Conservation (phyloP, 2,888 invertebrate species). For the Cerastis leucographa region DNA sequence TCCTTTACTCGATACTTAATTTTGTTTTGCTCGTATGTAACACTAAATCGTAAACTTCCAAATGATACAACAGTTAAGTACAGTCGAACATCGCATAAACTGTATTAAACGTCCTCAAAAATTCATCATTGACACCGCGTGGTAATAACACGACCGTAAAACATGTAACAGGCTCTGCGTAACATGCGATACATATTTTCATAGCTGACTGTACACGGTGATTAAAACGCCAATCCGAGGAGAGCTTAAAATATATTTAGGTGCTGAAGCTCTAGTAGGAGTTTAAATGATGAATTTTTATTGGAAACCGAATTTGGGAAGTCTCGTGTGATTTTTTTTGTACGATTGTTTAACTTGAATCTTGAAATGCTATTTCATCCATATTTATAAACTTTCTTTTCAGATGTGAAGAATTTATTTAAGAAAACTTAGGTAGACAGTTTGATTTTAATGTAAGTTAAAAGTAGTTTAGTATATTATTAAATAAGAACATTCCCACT, state of each 20-base stretch:
- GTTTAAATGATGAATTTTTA: conserved; percentile 26
- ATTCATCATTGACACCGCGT: conserved; percentile 59
- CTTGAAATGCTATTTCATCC: neutral
- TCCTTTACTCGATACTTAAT: neutral
- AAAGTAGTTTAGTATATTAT: neutral
- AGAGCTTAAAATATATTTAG: conserved; percentile 37
- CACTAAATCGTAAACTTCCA: conserved; percentile 19
- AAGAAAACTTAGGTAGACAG: neutral
- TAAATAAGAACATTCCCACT: neutral
- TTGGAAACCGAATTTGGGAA: neutral
- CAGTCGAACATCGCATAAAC: conserved; percentile 35
- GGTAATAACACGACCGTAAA: conserved; percentile 58
- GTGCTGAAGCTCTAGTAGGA: conserved; percentile 6
- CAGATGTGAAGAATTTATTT: neutral
- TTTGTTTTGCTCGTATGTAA: neutral
- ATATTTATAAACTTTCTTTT: neutral
- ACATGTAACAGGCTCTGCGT: conserved; percentile 46
- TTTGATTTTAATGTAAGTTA: neutral
- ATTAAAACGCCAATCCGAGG: conserved; percentile 42
- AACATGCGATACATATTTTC: conserved; percentile 50
- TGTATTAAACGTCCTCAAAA: conserved; percentile 48
- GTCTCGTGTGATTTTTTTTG: neutral
- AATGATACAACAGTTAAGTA: conserved; percentile 33
- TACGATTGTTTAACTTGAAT: conserved; percentile 11
- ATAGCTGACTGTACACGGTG: conserved; percentile 44